A percentile compares a stretch with the other conserved stretches of the same genome.
These are phyloP conservation scores for Pipistrellus nathusii DNA, from an alignment of 2,797 vertebrate species.

Conservation along the genomic window DNA sequence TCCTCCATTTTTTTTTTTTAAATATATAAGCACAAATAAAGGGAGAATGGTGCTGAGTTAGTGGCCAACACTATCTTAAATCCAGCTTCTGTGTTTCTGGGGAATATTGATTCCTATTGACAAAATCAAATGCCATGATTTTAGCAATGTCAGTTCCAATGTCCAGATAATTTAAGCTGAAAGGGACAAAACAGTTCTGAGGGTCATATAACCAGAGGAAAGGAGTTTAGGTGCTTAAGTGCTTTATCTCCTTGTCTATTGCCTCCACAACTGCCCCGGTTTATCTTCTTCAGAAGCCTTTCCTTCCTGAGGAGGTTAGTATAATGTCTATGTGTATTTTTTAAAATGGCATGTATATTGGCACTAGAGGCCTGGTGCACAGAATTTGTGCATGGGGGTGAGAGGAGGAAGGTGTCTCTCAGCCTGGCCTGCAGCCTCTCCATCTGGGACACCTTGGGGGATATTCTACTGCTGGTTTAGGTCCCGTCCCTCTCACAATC, in stretches of 20 bases:
- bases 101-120: slow-evolving; percentile 27
- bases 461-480: too few species aligned
- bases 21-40: slow-evolving; percentile 83
- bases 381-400: too few species aligned
- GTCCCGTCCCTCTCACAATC: too few species aligned
- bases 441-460: too few species aligned
- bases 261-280: background rate
- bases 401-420: too few species aligned
- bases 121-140: slow-evolving; percentile 13
- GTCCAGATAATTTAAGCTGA: background rate
- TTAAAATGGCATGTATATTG: background rate
- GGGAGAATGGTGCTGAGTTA: slow-evolving; percentile 30
- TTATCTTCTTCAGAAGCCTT: background rate
- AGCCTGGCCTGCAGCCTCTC: too few species aligned
- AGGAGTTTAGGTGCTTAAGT: fast-evolving
- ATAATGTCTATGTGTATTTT: background rate
- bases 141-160: background rate
- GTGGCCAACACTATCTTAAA: background rate
- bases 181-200: background rate
- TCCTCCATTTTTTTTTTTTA: slow-evolving; percentile 65
- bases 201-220: background rate
- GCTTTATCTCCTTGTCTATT: background rate
- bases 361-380: too few species aligned
- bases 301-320: background rate
- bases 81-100: background rate